A percentile compares a stretch with the other conserved stretches of the same genome.
Evolutionary conservation across 2,113 vertebrate genomes (phyloP).

Genomic region (Ardeotis arabs): DNA sequence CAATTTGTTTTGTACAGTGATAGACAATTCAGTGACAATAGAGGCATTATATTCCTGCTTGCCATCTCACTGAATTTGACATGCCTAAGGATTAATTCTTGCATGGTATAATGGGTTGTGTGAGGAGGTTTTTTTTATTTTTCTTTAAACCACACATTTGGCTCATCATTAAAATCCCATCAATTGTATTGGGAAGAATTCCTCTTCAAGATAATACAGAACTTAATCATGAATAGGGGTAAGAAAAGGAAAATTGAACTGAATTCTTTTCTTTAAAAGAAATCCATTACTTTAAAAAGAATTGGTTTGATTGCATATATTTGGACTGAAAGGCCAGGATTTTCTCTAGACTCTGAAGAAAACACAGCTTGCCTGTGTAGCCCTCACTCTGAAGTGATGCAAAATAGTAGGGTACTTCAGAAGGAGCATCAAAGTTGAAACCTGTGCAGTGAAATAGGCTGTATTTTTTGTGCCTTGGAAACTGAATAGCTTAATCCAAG

Average conservation of each 20-base stretch:
- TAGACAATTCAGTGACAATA: background rate
- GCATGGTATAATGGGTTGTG: background rate
- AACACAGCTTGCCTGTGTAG: background rate
- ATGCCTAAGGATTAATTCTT: background rate
- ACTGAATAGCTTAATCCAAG: background rate
- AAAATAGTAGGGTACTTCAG: background rate
- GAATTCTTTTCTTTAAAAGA: background rate
- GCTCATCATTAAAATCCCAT: background rate
- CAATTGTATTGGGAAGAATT: background rate
- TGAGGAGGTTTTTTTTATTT: background rate
- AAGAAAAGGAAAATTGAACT: background rate
- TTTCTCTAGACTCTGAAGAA: background rate
- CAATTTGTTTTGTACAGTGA: background rate
- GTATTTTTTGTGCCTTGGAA: background rate
- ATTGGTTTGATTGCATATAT: background rate
- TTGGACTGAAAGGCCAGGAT: background rate
- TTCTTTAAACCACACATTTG: background rate
- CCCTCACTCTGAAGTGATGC: background rate
- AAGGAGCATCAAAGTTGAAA: background rate
- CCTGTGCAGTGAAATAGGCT: background rate
- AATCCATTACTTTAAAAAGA: background rate
- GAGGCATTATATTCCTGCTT: background rate
- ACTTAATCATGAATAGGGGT: background rate
- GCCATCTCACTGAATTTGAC: background rate
- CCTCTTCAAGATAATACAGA: background rate